Evolutionary conservation across 1,140 invertebrate genomes (phyloP).

Genomic region (Homalodisca vitripennis): DNA sequence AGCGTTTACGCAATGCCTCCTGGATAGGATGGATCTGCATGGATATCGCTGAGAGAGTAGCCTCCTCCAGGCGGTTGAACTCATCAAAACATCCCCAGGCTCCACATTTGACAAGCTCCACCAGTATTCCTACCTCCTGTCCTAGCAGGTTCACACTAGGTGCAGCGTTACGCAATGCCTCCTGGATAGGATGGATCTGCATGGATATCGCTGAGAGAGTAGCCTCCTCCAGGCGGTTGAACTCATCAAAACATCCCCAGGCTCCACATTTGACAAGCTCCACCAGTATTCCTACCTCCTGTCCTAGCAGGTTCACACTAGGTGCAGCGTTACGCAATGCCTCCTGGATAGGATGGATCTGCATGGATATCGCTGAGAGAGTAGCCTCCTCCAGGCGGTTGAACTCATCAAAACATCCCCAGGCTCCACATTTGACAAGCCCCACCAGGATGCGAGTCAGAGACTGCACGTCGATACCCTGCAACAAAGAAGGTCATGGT

Average conservation of each 20-base stretch:
- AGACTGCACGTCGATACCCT: slow-evolving; percentile 92
- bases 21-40: slow-evolving; percentile 90
- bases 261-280: slow-evolving; percentile 93
- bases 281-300: slow-evolving; percentile 84
- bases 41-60: slow-evolving; percentile 86
- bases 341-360: slow-evolving; percentile 86
- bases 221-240: slow-evolving; percentile 89
- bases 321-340: slow-evolving; percentile 67
- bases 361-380: slow-evolving; percentile 87
- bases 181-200: slow-evolving; percentile 86
- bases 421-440: slow-evolving; percentile 91
- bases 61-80: slow-evolving; percentile 93
- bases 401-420: slow-evolving; percentile 99
- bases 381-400: slow-evolving; percentile 94
- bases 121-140: slow-evolving; percentile 84
- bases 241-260: slow-evolving; percentile 99
- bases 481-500: too few relatives aligned
- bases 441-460: slow-evolving; percentile 93
- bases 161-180: slow-evolving; percentile 69
- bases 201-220: slow-evolving; percentile 91
- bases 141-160: slow-evolving; percentile 64
- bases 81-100: slow-evolving; percentile 99
- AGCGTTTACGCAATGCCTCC: slow-evolving; percentile 72
- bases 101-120: slow-evolving; percentile 91
- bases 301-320: slow-evolving; percentile 66